phyloP scores from a whole-genome alignment of 2,888 invertebrate genomes.

The Lottia gigantea region DNA sequence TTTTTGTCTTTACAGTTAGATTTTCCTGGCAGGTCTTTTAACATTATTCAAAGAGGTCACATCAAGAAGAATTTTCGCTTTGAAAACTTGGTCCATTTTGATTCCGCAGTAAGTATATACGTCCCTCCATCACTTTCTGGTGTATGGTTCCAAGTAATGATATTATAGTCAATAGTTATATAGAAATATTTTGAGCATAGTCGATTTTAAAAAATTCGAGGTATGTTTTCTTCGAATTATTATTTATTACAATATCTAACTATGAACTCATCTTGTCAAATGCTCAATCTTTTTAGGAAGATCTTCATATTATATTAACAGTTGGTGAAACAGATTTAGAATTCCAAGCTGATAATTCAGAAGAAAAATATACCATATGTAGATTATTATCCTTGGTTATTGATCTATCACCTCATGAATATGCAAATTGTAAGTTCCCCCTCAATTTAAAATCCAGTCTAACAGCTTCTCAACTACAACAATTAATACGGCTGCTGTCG shows the following conservation, averaged over 20 bases:
- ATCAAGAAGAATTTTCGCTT: constrained; percentile 46
- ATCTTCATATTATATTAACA: constrained; percentile 29
- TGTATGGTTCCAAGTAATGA: too few relatives aligned
- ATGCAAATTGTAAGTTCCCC: constrained; percentile 17
- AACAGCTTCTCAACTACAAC: too few relatives aligned
- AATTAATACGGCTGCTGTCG: too few relatives aligned
- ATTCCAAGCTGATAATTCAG: constrained; percentile 50
- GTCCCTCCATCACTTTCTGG: too few relatives aligned
- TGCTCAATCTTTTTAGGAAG: constrained; percentile 27
- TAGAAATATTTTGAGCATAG: too few relatives aligned
- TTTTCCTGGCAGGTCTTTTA: constrained; percentile 41
- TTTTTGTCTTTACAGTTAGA: constrained; percentile 45
- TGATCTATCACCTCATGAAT: constrained; percentile 11
- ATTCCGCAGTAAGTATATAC: constrained; percentile 44
- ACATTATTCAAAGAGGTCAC: constrained; percentile 47
- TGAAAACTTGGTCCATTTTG: constrained; percentile 41
- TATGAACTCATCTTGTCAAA: too few relatives aligned
- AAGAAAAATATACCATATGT: constrained; percentile 54
- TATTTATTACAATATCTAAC: too few relatives aligned
- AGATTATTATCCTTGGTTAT: constrained; percentile 42
- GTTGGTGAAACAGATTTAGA: constrained; percentile 36
- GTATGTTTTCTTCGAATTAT: too few relatives aligned
- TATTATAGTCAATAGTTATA: too few relatives aligned
- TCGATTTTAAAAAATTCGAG: too few relatives aligned
- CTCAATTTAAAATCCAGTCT: too few relatives aligned